These are phyloP conservation scores for Drosophila tristis DNA, from an alignment of 1,140 invertebrate genomes.

Conservation along the genomic window DNA sequence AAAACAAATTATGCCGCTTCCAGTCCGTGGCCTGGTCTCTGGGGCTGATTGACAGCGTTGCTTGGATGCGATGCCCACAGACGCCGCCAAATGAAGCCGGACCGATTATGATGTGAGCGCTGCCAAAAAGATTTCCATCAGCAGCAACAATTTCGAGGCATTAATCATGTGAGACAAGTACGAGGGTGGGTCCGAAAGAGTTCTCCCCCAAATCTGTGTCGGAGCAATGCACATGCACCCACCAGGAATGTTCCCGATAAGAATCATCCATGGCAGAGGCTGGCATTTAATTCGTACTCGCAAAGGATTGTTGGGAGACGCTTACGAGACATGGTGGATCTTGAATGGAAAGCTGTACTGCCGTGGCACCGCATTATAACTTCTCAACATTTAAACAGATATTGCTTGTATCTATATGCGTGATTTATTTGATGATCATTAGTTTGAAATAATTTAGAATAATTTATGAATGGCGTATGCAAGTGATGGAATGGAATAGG, in stretches of 20 bases:
- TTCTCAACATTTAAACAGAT: background rate
- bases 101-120: conserved; percentile 75
- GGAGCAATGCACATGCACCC: conserved; percentile 1
- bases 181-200: conserved; percentile 63
- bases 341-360: background rate
- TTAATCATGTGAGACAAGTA: conserved; percentile 70
- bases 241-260: conserved; percentile 30
- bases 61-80: conserved; percentile 27
- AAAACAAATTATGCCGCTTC: conserved; percentile 79
- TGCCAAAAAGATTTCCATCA: conserved; percentile 67
- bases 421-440: conserved; percentile 30
- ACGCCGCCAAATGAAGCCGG: conserved; percentile 10
- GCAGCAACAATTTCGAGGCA: conserved; percentile 71
- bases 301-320: conserved; percentile 11
- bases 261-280: conserved; percentile 19
- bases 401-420: background rate
- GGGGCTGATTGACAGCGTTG: conserved; percentile 66
- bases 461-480: conserved; percentile 53
- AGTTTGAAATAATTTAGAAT: conserved; percentile 39
- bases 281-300: conserved; percentile 28
- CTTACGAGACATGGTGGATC: background rate
- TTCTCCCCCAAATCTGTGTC: conserved; percentile 25
- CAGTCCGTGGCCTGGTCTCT: conserved; percentile 7
- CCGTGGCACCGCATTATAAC: background rate
- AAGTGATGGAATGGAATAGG: conserved; percentile 1